Percentiles rank a stretch among this genome's conserved stretches.
Evolutionary conservation across 2,888 invertebrate species (phyloP).

Genomic region (Agrochola lychnidis): DNA sequence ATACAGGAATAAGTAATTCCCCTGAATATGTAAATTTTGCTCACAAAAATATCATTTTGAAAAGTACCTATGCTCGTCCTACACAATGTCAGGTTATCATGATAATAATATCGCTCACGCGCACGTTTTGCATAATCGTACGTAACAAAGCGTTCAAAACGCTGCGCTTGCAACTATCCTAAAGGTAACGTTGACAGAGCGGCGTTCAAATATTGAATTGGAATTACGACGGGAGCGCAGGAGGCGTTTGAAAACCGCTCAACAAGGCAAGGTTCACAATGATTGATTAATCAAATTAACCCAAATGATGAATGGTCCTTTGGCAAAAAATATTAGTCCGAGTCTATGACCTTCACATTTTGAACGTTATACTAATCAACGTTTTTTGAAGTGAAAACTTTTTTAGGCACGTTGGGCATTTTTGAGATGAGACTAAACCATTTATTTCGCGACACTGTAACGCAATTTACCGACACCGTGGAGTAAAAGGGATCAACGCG

Average conservation of each 20-base stretch:
- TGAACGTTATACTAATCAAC: not conserved
- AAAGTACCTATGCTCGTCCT: not conserved
- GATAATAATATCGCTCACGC: not conserved
- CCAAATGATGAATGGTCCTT: not conserved
- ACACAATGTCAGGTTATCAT: not conserved
- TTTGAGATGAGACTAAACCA: no score
- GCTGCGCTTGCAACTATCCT: constrained; percentile 35
- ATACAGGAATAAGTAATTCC: no score
- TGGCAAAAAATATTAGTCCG: not conserved
- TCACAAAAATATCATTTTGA: not conserved
- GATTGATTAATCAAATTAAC: constrained; percentile 32
- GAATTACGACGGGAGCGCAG: constrained; percentile 76
- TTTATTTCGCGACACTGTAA: no score
- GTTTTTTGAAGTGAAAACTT: no score
- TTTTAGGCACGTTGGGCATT: no score
- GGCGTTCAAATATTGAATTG: constrained; percentile 81
- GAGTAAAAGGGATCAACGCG: no score
- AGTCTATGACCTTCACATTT: not conserved
- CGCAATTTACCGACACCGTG: no score
- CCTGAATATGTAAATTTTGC: not conserved
- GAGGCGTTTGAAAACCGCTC: constrained; percentile 67
- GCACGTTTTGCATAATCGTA: not conserved
- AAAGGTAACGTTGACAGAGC: constrained; percentile 73
- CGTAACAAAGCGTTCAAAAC: constrained; percentile 13
- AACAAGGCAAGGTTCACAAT: constrained; percentile 66